Evolutionary conservation across 2,888 invertebrate species (phyloP).

Genomic region (Amitus sp.): DNA sequence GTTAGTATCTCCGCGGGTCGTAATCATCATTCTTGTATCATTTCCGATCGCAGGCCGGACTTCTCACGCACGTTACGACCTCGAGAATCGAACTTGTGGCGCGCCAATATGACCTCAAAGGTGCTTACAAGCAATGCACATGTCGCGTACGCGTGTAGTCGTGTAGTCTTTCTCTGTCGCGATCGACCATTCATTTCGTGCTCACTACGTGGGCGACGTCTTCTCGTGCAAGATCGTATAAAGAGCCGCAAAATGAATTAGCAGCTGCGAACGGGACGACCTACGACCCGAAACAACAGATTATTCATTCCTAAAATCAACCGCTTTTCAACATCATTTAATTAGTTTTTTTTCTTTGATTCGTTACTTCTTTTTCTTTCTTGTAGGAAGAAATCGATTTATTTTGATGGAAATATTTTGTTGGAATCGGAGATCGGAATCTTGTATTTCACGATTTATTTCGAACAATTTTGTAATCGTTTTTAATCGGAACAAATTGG

Average conservation of each 20-base stretch:
- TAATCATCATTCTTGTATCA: conserved; percentile 11
- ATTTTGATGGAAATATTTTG: too few species aligned
- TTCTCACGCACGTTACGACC: conserved; percentile 3
- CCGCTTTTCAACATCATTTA: too few species aligned
- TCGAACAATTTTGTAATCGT: too few species aligned
- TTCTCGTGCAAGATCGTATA: conserved; percentile 28
- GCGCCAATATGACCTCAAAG: conserved; percentile 23
- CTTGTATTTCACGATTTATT: too few species aligned
- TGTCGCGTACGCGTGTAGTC: conserved; percentile 16
- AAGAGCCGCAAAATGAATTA: conserved; percentile 34
- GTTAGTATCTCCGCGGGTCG: conserved; percentile 1
- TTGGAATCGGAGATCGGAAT: too few species aligned
- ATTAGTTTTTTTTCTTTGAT: too few species aligned
- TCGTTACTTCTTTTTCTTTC: too few species aligned
- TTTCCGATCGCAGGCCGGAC: conserved; percentile 2
- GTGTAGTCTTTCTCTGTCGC: conserved; percentile 2
- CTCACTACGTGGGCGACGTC: conserved; percentile 32
- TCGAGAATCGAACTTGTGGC: conserved; percentile 2
- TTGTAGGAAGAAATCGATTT: too few species aligned
- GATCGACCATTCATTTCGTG: conserved; percentile 33
- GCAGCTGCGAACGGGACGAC: conserved; percentile 20
- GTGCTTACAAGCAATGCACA: conserved; percentile 19
- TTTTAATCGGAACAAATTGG: too few species aligned
- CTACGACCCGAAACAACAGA: not conserved
- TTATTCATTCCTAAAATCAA: too few species aligned